Percentiles rank a stretch among this genome's conserved stretches.
Evolutionary conservation across 2,797 vertebrate genomes (phyloP).

Genomic region (Myiothlypis coronata): DNA sequence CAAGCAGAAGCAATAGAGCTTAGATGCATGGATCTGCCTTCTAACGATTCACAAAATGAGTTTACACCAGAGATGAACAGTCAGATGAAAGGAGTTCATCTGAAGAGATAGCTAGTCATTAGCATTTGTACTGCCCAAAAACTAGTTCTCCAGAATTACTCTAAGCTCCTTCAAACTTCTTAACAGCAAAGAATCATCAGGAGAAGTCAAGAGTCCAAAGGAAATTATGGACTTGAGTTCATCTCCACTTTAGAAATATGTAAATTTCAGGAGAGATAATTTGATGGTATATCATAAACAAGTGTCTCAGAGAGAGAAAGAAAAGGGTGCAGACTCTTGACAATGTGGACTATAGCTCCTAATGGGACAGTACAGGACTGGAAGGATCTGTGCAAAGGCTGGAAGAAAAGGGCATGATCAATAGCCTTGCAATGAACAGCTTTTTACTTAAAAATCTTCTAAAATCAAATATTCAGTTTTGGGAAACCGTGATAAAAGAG

Average conservation of each 20-base stretch:
- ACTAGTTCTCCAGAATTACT: not conserved
- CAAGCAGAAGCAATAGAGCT: not conserved
- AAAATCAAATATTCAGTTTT: accelerated
- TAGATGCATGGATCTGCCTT: not conserved
- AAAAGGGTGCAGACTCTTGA: not conserved
- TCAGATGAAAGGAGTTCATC: not conserved
- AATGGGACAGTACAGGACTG: not conserved
- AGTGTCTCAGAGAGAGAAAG: not conserved
- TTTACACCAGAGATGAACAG: not conserved
- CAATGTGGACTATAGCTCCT: not conserved
- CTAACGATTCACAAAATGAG: not conserved
- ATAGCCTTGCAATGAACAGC: not conserved
- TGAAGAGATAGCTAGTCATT: not conserved
- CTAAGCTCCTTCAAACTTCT: not conserved
- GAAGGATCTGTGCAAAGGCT: not conserved
- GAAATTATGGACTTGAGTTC: not conserved
- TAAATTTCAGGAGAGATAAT: not conserved
- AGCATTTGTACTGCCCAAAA: not conserved
- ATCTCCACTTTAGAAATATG: not conserved
- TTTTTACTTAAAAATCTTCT: not conserved
- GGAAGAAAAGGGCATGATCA: not conserved
- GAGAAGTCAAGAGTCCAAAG: not conserved
- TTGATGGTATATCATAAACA: not conserved
- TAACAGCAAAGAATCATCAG: not conserved
- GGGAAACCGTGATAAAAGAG: not conserved